A percentile compares a stretch with the other conserved stretches of the same genome.
Evolutionary conservation across 1,140 invertebrate species (phyloP).

Genomic region (Battus philenor): DNA sequence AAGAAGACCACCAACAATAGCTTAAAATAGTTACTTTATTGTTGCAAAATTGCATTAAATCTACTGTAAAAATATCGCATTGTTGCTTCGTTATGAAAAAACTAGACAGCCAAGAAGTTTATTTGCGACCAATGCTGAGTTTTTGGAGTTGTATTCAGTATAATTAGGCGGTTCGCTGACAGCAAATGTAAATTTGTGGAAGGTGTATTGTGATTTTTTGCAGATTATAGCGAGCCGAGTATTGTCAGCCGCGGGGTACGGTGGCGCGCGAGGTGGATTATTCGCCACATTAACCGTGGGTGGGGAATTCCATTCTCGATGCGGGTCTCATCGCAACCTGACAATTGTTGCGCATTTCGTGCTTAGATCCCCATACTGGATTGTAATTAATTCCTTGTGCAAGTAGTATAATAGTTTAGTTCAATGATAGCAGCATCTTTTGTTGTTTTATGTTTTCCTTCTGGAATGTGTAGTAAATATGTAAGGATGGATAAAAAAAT

Average conservation of each 20-base stretch:
- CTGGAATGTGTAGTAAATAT: too few relatives aligned
- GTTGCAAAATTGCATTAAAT: constrained; percentile 66
- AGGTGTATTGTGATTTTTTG: constrained; percentile 63
- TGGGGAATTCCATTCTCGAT: constrained; percentile 35
- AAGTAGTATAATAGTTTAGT: too few relatives aligned
- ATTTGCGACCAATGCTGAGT: constrained; percentile 1
- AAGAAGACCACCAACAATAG: constrained; percentile 43
- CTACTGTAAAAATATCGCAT: constrained; percentile 26
- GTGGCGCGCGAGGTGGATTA: constrained; percentile 67
- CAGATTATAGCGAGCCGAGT: constrained; percentile 51
- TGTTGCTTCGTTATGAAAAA: constrained; percentile 25
- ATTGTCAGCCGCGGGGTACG: constrained; percentile 42
- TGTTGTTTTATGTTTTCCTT: too few relatives aligned
- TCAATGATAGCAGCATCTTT: too few relatives aligned
- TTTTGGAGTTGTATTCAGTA: constrained; percentile 13
- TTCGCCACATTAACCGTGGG: constrained; percentile 55
- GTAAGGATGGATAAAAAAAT: too few relatives aligned
- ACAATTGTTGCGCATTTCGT: constrained; percentile 61
- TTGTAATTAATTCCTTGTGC: constrained; percentile 2
- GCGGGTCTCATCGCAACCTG: constrained; percentile 42
- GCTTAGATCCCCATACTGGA: neutral
- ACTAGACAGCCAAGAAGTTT: constrained; percentile 12
- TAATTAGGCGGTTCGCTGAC: constrained; percentile 22
- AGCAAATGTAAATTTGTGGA: constrained; percentile 33
- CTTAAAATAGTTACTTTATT: constrained; percentile 45